Conservation (phyloP, 2,113 vertebrate species). For the Upupa epops region DNA sequence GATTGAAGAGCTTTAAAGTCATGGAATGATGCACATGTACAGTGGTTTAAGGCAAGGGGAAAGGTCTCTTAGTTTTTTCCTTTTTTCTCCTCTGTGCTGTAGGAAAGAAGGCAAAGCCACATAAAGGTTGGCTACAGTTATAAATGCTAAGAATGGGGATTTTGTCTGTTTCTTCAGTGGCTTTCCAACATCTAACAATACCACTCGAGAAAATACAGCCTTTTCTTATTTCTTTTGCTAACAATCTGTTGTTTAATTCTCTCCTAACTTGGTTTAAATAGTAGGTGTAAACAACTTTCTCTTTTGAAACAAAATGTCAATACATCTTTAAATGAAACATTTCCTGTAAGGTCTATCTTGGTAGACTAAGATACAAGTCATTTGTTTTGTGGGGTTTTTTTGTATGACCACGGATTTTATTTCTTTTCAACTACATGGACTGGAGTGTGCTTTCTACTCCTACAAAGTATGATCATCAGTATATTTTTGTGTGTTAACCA, state of each 20-base stretch:
- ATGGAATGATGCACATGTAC: not conserved
- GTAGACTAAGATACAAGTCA: not conserved
- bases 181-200: not conserved
- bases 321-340: not conserved
- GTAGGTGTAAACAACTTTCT: not conserved
- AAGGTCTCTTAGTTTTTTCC: not conserved
- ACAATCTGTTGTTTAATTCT: not conserved
- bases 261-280: not conserved
- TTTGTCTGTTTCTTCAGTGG: not conserved
- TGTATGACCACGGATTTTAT: not conserved
- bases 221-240: not conserved
- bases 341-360: not conserved
- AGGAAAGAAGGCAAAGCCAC: not conserved
- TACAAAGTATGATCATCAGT: not conserved
- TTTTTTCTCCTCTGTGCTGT: not conserved
- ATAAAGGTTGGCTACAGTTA: not conserved
- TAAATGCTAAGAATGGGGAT: not conserved
- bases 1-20: not conserved
- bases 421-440: not conserved
- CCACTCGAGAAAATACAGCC: not conserved
- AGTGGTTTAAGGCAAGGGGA: not conserved
- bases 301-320: not conserved
- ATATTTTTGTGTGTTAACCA: conserved; percentile 25
- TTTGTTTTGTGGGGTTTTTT: no score
- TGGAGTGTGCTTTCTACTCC: not conserved